Evolutionary conservation across 2,888 invertebrate species (phyloP).

Genomic region (Hirtodrosophila trivittata): DNA sequence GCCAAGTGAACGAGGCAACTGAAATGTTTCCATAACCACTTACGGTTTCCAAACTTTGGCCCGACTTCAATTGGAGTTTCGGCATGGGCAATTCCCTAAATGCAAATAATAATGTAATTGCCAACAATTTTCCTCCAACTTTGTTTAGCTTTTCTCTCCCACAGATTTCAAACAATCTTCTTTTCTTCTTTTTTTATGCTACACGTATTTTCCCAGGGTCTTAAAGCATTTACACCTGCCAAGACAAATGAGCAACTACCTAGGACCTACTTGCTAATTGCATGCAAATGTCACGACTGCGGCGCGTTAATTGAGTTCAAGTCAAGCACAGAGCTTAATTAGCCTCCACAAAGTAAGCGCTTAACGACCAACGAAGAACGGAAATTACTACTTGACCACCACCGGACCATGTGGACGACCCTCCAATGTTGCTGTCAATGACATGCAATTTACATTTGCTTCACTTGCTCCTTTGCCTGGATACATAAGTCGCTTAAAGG

Average conservation of each 20-base stretch:
- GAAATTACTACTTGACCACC: slow-evolving; percentile 48
- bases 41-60: slow-evolving; percentile 42
- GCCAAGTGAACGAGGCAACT: slow-evolving; percentile 10
- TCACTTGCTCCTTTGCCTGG: slow-evolving; percentile 21
- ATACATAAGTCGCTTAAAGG: slow-evolving; percentile 41
- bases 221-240: slow-evolving; percentile 60
- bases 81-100: slow-evolving; percentile 52
- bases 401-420: slow-evolving; percentile 20
- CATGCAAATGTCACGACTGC: slow-evolving; percentile 44
- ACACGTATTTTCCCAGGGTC: slow-evolving; percentile 41
- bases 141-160: slow-evolving; percentile 32
- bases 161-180: slow-evolving; percentile 29
- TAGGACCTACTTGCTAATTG: slow-evolving; percentile 48
- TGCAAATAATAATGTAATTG: slow-evolving; percentile 71
- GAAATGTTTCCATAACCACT: slow-evolving; percentile 56
- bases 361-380: slow-evolving; percentile 44
- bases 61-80: slow-evolving; percentile 32
- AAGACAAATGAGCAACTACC: slow-evolving; percentile 35
- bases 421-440: slow-evolving; percentile 39
- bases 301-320: slow-evolving; percentile 65
- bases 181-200: no score
- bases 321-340: slow-evolving; percentile 64
- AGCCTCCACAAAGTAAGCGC: slow-evolving; percentile 57
- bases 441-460: slow-evolving; percentile 59
- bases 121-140: slow-evolving; percentile 42